These are phyloP conservation scores for Meles meles DNA, from an alignment of 2,113 vertebrate genomes.

Conservation along the genomic window DNA sequence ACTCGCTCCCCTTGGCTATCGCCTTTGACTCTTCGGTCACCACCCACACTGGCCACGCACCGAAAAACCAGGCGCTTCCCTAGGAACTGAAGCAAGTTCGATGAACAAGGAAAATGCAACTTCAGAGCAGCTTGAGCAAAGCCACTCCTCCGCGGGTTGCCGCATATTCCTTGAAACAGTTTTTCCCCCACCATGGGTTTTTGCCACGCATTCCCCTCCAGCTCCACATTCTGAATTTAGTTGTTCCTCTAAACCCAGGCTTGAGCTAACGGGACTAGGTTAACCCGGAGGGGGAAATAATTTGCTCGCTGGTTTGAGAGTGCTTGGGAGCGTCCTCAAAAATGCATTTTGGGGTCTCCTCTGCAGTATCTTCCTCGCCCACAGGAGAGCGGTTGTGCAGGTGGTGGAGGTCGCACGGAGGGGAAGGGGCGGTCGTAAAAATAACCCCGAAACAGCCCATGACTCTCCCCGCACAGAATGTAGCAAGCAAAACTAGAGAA, in stretches of 20 bases:
- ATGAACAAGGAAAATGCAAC: not conserved
- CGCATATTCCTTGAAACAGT: not conserved
- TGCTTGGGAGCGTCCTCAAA: not conserved
- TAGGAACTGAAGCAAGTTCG: not conserved
- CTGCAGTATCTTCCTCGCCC: not conserved
- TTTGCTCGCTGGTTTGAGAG: not conserved
- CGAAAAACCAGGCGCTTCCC: not conserved
- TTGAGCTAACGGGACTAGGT: not conserved
- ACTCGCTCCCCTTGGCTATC: not conserved
- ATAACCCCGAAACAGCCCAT: not conserved
- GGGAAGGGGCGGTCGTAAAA: not conserved
- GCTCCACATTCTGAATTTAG: not conserved
- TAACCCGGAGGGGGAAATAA: not conserved
- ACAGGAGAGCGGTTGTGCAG: not conserved
- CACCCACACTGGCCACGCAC: not conserved
- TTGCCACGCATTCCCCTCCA: not conserved
- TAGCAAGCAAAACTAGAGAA: not conserved
- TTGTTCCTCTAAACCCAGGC: not conserved
- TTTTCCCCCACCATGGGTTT: not conserved
- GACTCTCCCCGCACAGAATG: not conserved
- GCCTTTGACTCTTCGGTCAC: not conserved
- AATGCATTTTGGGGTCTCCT: not conserved
- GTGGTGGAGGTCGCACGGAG: not conserved
- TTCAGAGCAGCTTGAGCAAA: not conserved
- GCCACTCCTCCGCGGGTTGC: not conserved